Evolutionary conservation across 1,140 invertebrate species (phyloP).

Genomic region (Euwallacea fornicatus): DNA sequence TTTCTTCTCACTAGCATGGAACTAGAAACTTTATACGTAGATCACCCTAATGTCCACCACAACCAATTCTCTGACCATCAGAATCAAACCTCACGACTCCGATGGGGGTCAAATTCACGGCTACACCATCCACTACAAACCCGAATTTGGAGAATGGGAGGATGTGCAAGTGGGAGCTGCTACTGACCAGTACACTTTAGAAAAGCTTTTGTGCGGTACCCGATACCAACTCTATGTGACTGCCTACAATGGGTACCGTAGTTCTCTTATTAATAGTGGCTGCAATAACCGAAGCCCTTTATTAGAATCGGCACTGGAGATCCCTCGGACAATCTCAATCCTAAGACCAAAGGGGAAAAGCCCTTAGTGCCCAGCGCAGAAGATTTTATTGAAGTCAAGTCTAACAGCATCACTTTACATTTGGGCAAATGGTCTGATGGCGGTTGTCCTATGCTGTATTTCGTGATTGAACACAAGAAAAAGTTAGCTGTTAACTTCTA

Average conservation of each 20-base stretch:
- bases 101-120: constrained; percentile 79
- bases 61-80: constrained; percentile 79
- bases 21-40: constrained; percentile 39
- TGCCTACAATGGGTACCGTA: constrained; percentile 78
- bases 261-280: too few species aligned
- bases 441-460: constrained; percentile 94
- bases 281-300: not conserved
- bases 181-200: constrained; percentile 81
- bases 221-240: constrained; percentile 90
- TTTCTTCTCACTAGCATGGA: too few species aligned
- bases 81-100: constrained; percentile 73
- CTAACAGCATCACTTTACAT: constrained; percentile 87
- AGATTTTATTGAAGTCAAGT: constrained; percentile 89
- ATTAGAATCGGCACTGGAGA: constrained; percentile 85
- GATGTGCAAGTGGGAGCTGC: constrained; percentile 75
- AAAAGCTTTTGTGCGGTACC: constrained; percentile 86
- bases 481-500: constrained; percentile 63
- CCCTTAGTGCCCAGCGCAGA: constrained; percentile 86
- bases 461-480: constrained; percentile 94
- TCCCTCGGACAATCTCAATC: constrained; percentile 82
- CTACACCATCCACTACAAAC: constrained; percentile 90
- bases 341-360: constrained; percentile 84
- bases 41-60: constrained; percentile 70
- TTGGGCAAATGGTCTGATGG: constrained; percentile 92
- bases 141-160: constrained; percentile 91